Base-by-base conservation (phyloP, 2,113 vertebrate genomes). In the Ptilorrhoa leucosticta region DNA sequence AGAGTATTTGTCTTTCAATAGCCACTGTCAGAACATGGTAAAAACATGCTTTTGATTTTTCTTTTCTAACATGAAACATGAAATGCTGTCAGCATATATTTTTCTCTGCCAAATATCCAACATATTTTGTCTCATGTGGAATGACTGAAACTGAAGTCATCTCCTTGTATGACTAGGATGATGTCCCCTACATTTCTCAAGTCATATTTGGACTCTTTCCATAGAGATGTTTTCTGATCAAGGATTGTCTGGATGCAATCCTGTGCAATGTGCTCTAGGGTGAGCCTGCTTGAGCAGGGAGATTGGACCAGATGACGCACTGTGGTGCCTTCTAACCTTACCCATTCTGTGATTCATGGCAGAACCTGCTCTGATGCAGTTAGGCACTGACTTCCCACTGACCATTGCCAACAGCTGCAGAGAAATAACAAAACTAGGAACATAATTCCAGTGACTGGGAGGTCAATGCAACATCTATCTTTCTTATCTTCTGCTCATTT, bases 401-500 rank as follows among this genome's bases (percentile, higher is more conserved):
- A 92, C 33, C 78, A 47, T 35, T 17, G 11, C 31, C 64, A 97
- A 89, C 91, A 96, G 68, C 87, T 96, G 93, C 85, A 85, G 51
- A 87, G 81, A 68, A 84, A 57, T 80, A 72, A 60, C 20, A 88
- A 47, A 91, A 75, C 45, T 37, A 44, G 83, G 66, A 84, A 42
- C 48, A 39, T 57, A 81, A 61, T 82, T 97, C 72, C 65, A 89
- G 16, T 13, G 31, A 79, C 68, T 82, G 51, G 45, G 63, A 97
- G 56, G 69, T 86, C 93, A 91, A 11, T 11, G 7, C 40, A 86
- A 96, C 63, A 94, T 91, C 96, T 86, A 45, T 89, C 92, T 95
- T 91, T 84, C 91, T 96, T 97, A 94, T 93, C 96, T 78, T 86
- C 89, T 91, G 57, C 82, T 92, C 51, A 75, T 86, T 94, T 87